phyloP scores from a whole-genome alignment of 2,113 vertebrate species.

The Garra rufa region DNA sequence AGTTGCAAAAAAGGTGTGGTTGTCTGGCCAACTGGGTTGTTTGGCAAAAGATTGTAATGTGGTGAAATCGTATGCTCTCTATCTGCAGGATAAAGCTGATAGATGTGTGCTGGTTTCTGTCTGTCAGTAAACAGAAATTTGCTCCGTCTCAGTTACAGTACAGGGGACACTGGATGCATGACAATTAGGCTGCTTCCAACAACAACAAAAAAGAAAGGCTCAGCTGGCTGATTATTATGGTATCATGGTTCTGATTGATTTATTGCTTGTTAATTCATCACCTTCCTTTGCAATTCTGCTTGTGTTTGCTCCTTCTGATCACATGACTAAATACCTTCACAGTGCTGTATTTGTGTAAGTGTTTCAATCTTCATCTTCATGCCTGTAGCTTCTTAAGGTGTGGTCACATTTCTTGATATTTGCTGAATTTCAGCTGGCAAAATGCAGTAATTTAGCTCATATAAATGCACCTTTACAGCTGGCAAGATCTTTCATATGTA shows the following conservation, averaged over 20 bases:
- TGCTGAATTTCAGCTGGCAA: not conserved
- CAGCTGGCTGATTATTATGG: constrained; percentile 8
- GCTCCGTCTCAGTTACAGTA: not conserved
- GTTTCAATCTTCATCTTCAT: constrained; percentile 1
- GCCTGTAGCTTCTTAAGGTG: not conserved
- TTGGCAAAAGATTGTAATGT: not conserved
- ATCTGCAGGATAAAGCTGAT: not conserved
- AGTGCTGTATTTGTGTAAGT: not conserved
- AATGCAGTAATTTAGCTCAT: not conserved
- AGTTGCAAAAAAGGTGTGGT: not conserved
- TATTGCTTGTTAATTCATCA: not conserved
- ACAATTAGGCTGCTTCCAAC: not conserved
- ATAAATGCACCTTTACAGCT: not conserved
- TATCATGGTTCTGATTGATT: not conserved
- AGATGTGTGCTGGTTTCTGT: not conserved
- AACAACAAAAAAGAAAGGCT: not conserved
- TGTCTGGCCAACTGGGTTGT: constrained; percentile 14
- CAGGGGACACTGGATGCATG: not conserved
- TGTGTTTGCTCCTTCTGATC: not conserved
- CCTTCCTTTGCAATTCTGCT: not conserved
- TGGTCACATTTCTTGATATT: not conserved
- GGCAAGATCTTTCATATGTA: not conserved
- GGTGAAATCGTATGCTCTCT: constrained; percentile 3
- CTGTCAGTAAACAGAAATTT: constrained; percentile 21
- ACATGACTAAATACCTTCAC: not conserved